These are phyloP conservation scores for Callosobruchus maculatus DNA, from an alignment of 2,888 invertebrate species.

Conservation along the genomic window DNA sequence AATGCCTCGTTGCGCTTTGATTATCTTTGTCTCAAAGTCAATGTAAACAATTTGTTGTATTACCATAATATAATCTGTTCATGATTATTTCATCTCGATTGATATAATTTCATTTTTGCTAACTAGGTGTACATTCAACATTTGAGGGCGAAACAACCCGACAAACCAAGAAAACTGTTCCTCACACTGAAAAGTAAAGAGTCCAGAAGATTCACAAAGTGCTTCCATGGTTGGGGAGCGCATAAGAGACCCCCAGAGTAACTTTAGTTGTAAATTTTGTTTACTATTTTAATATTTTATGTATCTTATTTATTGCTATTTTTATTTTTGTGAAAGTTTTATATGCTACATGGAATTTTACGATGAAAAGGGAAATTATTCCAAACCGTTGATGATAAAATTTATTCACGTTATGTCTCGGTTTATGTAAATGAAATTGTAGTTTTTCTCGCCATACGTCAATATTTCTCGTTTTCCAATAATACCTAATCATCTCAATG, in stretches of 20 bases:
- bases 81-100: constrained; percentile 10
- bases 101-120: too few relatives aligned
- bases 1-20: too few relatives aligned
- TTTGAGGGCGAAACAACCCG: constrained; percentile 91
- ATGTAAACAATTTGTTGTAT: background rate
- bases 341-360: background rate
- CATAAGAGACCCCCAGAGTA: constrained; percentile 80
- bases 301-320: background rate
- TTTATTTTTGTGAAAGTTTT: background rate
- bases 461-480: too few relatives aligned
- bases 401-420: too few relatives aligned
- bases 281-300: background rate
- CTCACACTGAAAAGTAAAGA: constrained; percentile 95
- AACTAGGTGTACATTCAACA: constrained; percentile 94
- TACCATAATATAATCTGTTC: background rate
- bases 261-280: constrained; percentile 39
- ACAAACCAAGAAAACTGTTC: constrained; percentile 84
- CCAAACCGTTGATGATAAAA: too few relatives aligned
- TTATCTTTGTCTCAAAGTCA: too few relatives aligned
- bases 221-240: constrained; percentile 98
- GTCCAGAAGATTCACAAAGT: constrained; percentile 90
- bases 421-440: too few relatives aligned
- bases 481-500: too few relatives aligned
- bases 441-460: too few relatives aligned
- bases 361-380: background rate